phyloP scores from a whole-genome alignment of 37 sponge, comb jelly and placozoan genomes.

The Petrosia ficiformis region DNA sequence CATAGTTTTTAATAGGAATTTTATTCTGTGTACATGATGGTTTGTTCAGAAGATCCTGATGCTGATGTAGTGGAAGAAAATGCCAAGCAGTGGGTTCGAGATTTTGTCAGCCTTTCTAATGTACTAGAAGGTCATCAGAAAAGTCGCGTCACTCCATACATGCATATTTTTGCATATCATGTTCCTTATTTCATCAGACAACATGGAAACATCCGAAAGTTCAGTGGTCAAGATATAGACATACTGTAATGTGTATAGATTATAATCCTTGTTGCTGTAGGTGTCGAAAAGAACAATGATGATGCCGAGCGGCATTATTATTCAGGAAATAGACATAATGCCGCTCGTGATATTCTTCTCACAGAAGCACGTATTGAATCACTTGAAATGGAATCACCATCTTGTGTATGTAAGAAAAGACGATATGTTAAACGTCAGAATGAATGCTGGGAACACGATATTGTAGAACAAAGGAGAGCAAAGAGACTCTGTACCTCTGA shows the following conservation, averaged over 20 bases:
- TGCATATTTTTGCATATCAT: background rate
- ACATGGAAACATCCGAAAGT: background rate
- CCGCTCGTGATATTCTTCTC: background rate
- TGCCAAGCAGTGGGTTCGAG: background rate
- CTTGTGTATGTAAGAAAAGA: background rate
- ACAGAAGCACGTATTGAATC: background rate
- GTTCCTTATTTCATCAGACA: background rate
- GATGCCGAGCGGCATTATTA: background rate
- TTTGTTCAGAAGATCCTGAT: too few species aligned
- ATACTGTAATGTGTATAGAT: background rate
- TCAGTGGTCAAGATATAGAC: background rate
- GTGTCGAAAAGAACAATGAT: slow-evolving; percentile 30
- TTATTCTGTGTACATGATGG: too few species aligned
- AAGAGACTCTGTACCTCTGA: too few species aligned
- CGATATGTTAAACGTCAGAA: background rate
- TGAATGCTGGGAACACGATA: slow-evolving; percentile 1
- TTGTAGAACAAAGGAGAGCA: background rate
- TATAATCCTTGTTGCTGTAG: background rate
- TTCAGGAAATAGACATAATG: slow-evolving; percentile 6
- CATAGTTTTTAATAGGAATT: too few species aligned
- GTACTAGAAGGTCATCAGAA: background rate
- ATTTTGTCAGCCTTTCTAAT: background rate
- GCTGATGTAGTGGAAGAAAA: too few species aligned
- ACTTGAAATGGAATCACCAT: background rate
- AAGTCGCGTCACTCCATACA: background rate